These are phyloP conservation scores for Semnornis frantzii DNA, from an alignment of 2,113 vertebrate species.

Conservation along the genomic window DNA sequence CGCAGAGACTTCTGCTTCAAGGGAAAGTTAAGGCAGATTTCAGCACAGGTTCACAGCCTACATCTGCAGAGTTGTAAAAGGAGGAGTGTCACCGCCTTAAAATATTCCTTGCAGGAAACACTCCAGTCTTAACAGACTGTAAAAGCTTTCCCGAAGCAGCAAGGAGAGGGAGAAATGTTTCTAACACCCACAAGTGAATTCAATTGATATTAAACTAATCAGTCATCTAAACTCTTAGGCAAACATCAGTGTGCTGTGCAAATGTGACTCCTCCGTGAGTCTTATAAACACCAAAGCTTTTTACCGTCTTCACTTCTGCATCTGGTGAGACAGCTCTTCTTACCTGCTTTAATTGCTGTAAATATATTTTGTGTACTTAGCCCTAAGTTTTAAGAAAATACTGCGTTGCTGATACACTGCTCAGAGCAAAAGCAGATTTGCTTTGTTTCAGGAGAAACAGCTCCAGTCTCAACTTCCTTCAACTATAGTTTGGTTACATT, in stretches of 20 bases:
- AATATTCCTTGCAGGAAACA: background rate
- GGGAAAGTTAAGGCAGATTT: background rate
- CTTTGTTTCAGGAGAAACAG: background rate
- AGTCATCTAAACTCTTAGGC: slow-evolving; percentile 21
- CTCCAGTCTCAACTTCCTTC: background rate
- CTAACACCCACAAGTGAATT: slow-evolving; percentile 28
- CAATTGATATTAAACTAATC: slow-evolving; percentile 55
- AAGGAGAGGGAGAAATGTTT: slow-evolving; percentile 17
- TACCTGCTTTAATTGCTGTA: slow-evolving; percentile 2
- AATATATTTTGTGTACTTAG: background rate
- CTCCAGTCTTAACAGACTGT: background rate
- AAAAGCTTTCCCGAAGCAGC: background rate
- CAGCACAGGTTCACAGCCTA: background rate
- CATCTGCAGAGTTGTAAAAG: background rate
- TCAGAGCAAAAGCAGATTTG: background rate
- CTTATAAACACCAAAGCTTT: background rate
- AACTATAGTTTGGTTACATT: background rate
- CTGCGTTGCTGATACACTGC: background rate
- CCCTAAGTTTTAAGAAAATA: background rate
- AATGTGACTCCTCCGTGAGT: background rate
- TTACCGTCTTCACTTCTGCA: background rate
- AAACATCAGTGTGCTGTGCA: slow-evolving; percentile 8
- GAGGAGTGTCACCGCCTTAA: background rate
- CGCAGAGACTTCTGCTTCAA: background rate
- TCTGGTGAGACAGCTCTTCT: background rate